phyloP scores from a whole-genome alignment of 2,888 invertebrate genomes.

The Heliconius aoede region DNA sequence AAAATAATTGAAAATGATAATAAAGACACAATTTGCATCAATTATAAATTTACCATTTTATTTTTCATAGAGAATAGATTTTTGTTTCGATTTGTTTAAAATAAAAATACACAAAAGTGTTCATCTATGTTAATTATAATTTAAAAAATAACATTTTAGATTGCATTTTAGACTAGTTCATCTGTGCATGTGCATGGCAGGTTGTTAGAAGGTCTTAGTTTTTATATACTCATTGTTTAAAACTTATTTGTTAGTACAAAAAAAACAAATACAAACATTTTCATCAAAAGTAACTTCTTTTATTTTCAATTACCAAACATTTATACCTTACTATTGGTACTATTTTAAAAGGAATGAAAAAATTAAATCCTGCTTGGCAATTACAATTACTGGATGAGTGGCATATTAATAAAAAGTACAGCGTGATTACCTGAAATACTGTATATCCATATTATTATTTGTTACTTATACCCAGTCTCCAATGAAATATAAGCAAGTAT shows the following conservation, averaged over 20 bases:
- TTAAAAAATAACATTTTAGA: conserved; percentile 62
- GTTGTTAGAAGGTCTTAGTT: conserved; percentile 69
- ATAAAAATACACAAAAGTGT: conserved; percentile 35
- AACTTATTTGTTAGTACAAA: conserved; percentile 73
- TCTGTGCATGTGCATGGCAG: conserved; percentile 64
- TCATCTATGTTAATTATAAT: conserved; percentile 36
- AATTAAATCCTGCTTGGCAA: too few relatives aligned
- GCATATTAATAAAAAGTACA: too few relatives aligned
- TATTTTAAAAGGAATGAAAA: background rate
- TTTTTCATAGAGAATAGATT: conserved; percentile 36
- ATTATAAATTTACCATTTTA: conserved; percentile 6
- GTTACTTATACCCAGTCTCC: too few relatives aligned
- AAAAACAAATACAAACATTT: conserved; percentile 72
- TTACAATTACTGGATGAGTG: too few relatives aligned
- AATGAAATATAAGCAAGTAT: too few relatives aligned
- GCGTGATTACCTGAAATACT: too few relatives aligned
- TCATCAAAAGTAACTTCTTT: conserved; percentile 58
- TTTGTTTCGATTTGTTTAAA: conserved; percentile 48
- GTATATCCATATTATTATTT: too few relatives aligned
- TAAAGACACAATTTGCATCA: background rate
- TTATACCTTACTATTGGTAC: conserved; percentile 2
- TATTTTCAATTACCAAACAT: conserved; percentile 31
- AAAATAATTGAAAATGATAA: background rate
- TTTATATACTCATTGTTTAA: conserved; percentile 74
- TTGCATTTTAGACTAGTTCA: conserved; percentile 64